Evolutionary conservation across 1,140 invertebrate species (phyloP).

Genomic region (Tyrophagus putrescentiae): DNA sequence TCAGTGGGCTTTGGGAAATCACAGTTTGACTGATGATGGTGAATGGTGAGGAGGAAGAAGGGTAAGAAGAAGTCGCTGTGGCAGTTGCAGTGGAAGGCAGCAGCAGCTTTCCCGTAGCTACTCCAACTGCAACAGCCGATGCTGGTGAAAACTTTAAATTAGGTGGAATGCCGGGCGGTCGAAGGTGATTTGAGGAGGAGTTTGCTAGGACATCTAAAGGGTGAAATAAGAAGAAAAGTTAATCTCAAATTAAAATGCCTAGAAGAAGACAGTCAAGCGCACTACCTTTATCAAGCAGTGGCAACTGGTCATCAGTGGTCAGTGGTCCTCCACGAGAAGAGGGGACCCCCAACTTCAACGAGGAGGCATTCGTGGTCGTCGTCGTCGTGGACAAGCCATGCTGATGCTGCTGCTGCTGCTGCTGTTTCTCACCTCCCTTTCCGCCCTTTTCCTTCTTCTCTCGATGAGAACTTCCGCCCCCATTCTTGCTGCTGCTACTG

Average conservation of each 20-base stretch:
- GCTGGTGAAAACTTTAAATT: no score
- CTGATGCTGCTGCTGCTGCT: constrained; percentile 23
- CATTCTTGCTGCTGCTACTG: no score
- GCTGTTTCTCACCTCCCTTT: not conserved
- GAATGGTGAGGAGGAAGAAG: not conserved
- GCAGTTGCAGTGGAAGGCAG: no score
- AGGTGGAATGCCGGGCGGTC: no score
- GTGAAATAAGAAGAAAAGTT: not conserved
- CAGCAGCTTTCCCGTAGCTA: no score
- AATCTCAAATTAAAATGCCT: not conserved
- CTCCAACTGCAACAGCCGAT: no score
- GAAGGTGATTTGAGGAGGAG: no score
- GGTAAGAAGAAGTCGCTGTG: not conserved
- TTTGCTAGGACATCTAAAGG: not conserved
- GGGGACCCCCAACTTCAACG: not conserved
- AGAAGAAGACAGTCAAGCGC: no score
- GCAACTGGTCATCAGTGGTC: not conserved
- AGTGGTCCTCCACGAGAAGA: no score
- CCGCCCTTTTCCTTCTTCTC: constrained; percentile 29
- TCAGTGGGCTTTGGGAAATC: not conserved
- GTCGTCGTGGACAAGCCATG: not conserved
- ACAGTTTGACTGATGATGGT: constrained; percentile 6
- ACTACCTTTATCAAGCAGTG: no score
- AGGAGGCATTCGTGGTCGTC: not conserved
- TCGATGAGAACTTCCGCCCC: constrained; percentile 26